These are phyloP conservation scores for Drosophila athabasca DNA, from an alignment of 1,140 invertebrate species.

Conservation along the genomic window DNA sequence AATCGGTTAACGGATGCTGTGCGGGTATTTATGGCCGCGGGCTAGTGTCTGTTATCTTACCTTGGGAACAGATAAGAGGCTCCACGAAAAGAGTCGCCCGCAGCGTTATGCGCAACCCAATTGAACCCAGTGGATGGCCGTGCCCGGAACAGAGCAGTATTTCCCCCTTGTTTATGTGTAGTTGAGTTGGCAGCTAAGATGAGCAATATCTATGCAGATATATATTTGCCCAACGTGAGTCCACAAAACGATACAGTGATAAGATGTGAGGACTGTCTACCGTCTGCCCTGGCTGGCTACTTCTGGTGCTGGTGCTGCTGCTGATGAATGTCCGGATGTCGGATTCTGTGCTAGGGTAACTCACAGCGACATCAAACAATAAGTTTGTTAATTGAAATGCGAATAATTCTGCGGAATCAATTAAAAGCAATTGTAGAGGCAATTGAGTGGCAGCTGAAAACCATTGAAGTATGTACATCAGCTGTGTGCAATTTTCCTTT, in stretches of 20 bases:
- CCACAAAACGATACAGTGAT: constrained; percentile 62
- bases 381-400: constrained; percentile 33
- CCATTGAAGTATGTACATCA: too few relatives aligned
- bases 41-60: constrained; percentile 35
- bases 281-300: constrained; percentile 29
- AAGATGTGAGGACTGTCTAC: constrained; percentile 35
- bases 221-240: constrained; percentile 76
- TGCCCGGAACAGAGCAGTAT: constrained; percentile 9
- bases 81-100: neutral
- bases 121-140: constrained; percentile 28
- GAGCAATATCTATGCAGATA: constrained; percentile 41
- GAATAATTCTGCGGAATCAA: constrained; percentile 19
- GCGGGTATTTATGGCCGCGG: constrained; percentile 57
- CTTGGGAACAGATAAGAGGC: constrained; percentile 25
- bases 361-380: neutral
- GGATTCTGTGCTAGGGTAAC: constrained; percentile 14
- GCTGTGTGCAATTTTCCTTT: too few relatives aligned
- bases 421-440: constrained; percentile 52
- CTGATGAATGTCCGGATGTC: constrained; percentile 1
- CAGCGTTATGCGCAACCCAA: constrained; percentile 53
- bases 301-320: constrained; percentile 38
- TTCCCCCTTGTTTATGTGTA: constrained; percentile 34
- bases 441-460: constrained; percentile 3
- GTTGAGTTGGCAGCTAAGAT: constrained; percentile 45
- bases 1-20: constrained; percentile 32